Base-by-base conservation (phyloP, 2,113 vertebrate species). In the Nansenia antarctica region DNA sequence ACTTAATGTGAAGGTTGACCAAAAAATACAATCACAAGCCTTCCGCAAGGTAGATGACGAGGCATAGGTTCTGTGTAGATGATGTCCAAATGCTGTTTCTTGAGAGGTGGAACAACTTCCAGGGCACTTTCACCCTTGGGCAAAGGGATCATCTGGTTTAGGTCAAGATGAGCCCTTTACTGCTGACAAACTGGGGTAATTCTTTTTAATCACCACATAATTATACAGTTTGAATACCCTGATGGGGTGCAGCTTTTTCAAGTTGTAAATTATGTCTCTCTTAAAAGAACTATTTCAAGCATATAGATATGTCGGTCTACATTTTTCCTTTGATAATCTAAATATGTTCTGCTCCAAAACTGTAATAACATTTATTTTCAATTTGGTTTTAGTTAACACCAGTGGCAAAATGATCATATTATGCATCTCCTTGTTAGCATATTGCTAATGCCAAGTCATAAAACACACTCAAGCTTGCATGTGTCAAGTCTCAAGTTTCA, bases 401-500 rank as follows among this genome's bases (percentile, higher is more conserved):
- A 6, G 6, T 20, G 20, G 2, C n/a, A n/a, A 49, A 20, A 57
- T 30, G 14, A n/a, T n/a, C n/a, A n/a, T 57, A 27, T 57, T 18
- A 57, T 57, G 24, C 24, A 29, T 30, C 14, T 18, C 27, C 27
- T 30, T 8, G 18, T 45, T 58, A 49, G 4, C n/a, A 64, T 65
- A 49, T 30, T 45, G 35, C 57, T 76, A 26, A 31, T 57, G 14
- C 15, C 12, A 11, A 65, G 55, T 37, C 65, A 65, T 58, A 18
- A 58, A 58, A 14, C 30, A 6, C 54, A 58, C 14, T 15, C 54
- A 4, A 9, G 8, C 54, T 9, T 27, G 73, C 55, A 75, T 73
- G 74, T 74, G 77, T 79, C 69, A 79, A 66, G 69, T 81, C 63
- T 76, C 73, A 71, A 3, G 52, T 80, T 78, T 79, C 74, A 82